Evolutionary conservation across 2,888 invertebrate genomes (phyloP), one percentile per base, ranked within the genome.

Genomic region (Protodeltote pygarga): DNA sequence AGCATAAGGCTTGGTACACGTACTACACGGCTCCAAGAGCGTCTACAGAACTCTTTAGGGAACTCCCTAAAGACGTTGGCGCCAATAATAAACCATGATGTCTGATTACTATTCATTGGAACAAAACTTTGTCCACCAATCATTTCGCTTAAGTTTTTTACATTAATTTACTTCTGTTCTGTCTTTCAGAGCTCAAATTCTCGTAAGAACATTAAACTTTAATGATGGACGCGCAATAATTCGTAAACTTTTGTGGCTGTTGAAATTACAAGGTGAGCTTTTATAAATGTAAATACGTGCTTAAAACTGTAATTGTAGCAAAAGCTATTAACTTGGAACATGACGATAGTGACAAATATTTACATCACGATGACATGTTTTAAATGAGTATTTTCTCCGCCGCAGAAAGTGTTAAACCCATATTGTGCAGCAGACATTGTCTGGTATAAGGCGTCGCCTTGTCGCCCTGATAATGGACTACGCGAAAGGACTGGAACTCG

Each of bases 381-480:
- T 10, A 24, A 31, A 46, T 42, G 17, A 15, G 10, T 31, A 44
- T 57, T 46, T 45, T 62, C 24, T 8, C 25, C n/a, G n/a, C 21
- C 31, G 27, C 28, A 34, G 31, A 48, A 39, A 15, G 20, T 53
- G 21, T 35, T 52, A 33, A 38, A 41, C 24, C 29, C 27, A n/a
- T 58, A 27, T 29, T 35, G 35, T 48, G 45, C 41, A 39, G 34
- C 19, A 39, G 16, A 32, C 41, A 34, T 37, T 21, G 39, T 21
- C 25, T 40, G 20, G 19, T n/a, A 17, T 31, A n/a, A 33, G 65
- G 65, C 71, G 71, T 20, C 65, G 23, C 13, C 16, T 35, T 38
- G 67, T 41, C 65, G 52, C 44, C 21, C 40, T 33, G 24, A 52
- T 70, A 70, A 70, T 70, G 50, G 45, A 41, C 40, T 47, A 66